A percentile compares a stretch with the other conserved stretches of the same genome.
Conservation (phyloP, 2,113 vertebrate genomes). For the Gasterosteus aculeatus region DNA sequence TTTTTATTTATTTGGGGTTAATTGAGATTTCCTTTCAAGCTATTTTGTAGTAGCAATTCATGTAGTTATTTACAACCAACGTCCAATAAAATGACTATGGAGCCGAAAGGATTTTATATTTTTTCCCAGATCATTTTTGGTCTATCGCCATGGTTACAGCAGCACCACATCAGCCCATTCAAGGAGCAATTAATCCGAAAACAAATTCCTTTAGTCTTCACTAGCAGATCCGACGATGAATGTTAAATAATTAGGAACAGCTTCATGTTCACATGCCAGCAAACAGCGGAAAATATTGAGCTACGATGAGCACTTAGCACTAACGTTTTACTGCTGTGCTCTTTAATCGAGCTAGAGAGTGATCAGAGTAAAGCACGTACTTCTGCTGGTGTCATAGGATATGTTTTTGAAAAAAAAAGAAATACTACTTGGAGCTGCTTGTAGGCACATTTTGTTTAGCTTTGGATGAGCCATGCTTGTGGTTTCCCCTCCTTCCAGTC, state of each 20-base stretch:
- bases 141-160: not conserved
- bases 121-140: not conserved
- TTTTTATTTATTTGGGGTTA: not conserved
- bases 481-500: not conserved
- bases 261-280: conserved; percentile 1
- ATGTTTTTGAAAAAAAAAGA: not conserved
- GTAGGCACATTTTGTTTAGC: not conserved
- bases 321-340: not conserved
- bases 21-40: not conserved
- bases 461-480: not conserved
- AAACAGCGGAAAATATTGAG: not conserved
- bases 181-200: not conserved
- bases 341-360: not conserved
- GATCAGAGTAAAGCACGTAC: not conserved
- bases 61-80: not conserved
- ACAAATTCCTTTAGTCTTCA: not conserved
- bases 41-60: not conserved
- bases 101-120: not conserved
- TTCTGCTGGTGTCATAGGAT: not conserved
- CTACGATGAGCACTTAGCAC: not conserved
- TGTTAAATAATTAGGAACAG: not conserved
- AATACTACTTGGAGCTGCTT: not conserved
- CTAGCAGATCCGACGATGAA: not conserved
- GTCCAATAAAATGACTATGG: not conserved
- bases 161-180: not conserved